Evolutionary conservation across 1,140 invertebrate genomes (phyloP), one percentile per base, ranked within the genome.

Genomic region (Phortica variegata): DNA sequence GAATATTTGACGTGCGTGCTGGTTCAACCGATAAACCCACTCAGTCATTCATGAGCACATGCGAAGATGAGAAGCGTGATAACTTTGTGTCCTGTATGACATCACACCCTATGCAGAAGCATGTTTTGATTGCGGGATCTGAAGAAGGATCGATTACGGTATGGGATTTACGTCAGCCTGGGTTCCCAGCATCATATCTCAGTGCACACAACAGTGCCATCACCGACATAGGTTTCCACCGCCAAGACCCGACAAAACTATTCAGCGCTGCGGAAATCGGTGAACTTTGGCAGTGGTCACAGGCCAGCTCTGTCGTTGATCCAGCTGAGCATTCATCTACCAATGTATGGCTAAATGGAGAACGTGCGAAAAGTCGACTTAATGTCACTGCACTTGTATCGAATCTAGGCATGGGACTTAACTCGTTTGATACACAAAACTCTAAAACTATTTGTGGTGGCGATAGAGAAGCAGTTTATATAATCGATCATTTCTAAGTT

Each of bases 251-350:
- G 1, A 84, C 91, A 41, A 89, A 91, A 78, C 61, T 94, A 1
- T 87, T 92, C 53, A 89, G 88, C 2, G 88, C 86, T 62, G 90
- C 90, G 0, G 77, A 83, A 33, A 84, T 84, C 52, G 91, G 92
- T 3, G 87, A 92, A 74, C 72, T 94, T 3, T 93, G 89, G 88
- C 88, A 93, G 63, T 94, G 91, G 91, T 86, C 88, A 58, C 80
- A 82, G 75, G 72, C 49, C 70, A 15, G 76, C 53, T 61, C 38
- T 2, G 73, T 75, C 26, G 47, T 36, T 21, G 54, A 65, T 15
- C 45, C 52, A 57, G 47, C 16, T 26, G 21, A 40, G 52, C 31
- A 46, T 47, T n/a, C n/a, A n/a, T n/a, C n/a, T n/a, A n/a, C n/a
- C 49, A 85, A 82, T 63, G 79, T 78, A 1, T 90, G 84, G 87